A percentile compares a stretch with the other conserved stretches of the same genome.
Conservation (phyloP, 2,888 invertebrate species). For the Eupithecia tripunctaria region DNA sequence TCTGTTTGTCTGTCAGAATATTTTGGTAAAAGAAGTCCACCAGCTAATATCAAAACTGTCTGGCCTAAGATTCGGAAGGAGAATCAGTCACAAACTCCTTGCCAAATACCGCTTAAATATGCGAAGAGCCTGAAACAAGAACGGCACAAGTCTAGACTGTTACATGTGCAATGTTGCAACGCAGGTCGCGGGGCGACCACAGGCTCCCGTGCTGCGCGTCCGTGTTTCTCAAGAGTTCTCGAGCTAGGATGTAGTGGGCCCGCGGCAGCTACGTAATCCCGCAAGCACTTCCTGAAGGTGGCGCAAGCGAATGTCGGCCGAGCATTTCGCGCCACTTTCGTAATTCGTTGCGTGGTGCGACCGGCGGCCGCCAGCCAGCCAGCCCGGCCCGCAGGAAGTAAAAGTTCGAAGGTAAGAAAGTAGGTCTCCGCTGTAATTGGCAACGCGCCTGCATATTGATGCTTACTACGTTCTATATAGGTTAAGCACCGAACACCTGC, state of each 20-base stretch:
- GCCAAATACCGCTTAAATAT: slow-evolving; percentile 9
- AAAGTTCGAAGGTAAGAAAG: slow-evolving; percentile 85
- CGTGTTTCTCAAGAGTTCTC: slow-evolving; percentile 52
- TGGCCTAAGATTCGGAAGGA: background rate
- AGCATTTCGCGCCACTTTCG: slow-evolving; percentile 85
- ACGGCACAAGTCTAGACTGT: slow-evolving; percentile 43
- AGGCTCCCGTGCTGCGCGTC: slow-evolving; percentile 52
- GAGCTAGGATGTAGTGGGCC: slow-evolving; percentile 63
- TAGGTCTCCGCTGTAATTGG: slow-evolving; percentile 83
- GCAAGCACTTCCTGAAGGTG: slow-evolving; percentile 83
- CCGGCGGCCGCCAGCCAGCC: slow-evolving; percentile 65
- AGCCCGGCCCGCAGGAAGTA: slow-evolving; percentile 83
- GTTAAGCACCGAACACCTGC: slow-evolving; percentile 65
- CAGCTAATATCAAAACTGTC: background rate
- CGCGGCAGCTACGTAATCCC: slow-evolving; percentile 76
- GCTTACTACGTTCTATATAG: slow-evolving; percentile 70
- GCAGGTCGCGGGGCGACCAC: slow-evolving; percentile 53
- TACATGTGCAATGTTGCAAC: slow-evolving; percentile 44
- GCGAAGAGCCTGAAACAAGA: slow-evolving; percentile 46
- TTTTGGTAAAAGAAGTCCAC: background rate
- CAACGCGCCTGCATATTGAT: slow-evolving; percentile 82
- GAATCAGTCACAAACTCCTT: background rate
- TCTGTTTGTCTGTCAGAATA: background rate
- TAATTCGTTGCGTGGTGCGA: slow-evolving; percentile 83
- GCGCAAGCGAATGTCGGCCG: slow-evolving; percentile 84